These are phyloP conservation scores for Pemphredon lugubris DNA, from an alignment of 2,888 invertebrate species.

Conservation along the genomic window DNA sequence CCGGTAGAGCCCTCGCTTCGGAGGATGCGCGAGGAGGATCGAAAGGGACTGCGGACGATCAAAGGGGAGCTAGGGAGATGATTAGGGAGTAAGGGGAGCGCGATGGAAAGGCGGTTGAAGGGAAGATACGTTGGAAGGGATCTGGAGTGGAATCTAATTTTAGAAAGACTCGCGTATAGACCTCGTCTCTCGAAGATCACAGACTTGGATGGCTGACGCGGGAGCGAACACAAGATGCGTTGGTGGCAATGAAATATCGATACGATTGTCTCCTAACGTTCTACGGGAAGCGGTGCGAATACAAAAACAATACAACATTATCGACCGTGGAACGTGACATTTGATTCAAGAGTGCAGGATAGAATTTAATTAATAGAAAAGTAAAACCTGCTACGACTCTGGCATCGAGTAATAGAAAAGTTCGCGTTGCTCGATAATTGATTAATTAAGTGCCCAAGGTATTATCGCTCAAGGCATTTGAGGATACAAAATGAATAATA, in stretches of 20 bases:
- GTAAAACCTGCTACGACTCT: too few species aligned
- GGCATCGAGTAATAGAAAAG: too few species aligned
- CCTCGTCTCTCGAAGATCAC: constrained; percentile 49
- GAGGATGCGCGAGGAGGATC: background rate
- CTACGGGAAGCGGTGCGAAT: background rate
- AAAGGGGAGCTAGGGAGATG: constrained; percentile 56
- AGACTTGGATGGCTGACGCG: constrained; percentile 19
- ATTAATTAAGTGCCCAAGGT: too few species aligned
- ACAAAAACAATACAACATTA: background rate
- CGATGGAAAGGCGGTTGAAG: constrained; percentile 48
- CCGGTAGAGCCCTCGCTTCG: background rate
- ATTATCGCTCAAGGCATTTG: too few species aligned
- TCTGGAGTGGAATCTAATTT: constrained; percentile 72
- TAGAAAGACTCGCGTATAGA: constrained; percentile 53
- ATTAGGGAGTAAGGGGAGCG: constrained; percentile 41
- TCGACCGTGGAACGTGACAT: too few species aligned
- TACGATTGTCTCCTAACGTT: background rate
- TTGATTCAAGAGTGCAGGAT: too few species aligned
- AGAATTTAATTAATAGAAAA: too few species aligned
- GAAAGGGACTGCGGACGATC: constrained; percentile 41
- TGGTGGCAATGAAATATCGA: constrained; percentile 38
- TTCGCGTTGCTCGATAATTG: too few species aligned
- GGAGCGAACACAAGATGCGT: constrained; percentile 39
- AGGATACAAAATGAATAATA: too few species aligned
- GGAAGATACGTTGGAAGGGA: constrained; percentile 68